phyloP scores from a whole-genome alignment of 2,797 vertebrate genomes.

The Myotis vivesi region DNA sequence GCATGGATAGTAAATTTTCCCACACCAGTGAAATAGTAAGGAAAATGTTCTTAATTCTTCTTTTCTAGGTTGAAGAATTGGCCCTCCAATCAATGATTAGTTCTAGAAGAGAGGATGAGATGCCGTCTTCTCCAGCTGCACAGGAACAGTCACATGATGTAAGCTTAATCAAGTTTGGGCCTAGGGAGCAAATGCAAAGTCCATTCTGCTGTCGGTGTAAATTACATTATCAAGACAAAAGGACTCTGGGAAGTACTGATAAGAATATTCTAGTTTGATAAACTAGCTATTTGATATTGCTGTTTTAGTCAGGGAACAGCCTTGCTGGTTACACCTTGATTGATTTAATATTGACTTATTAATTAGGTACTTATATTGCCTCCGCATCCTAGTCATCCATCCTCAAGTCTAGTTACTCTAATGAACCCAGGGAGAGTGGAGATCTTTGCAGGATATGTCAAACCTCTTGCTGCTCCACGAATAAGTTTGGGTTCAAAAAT shows the following conservation, averaged over 20 bases:
- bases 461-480: background rate
- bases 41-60: background rate
- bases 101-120: constrained; percentile 51
- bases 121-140: fast-evolving
- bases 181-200: background rate
- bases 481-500: background rate
- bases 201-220: background rate
- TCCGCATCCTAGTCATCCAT: background rate
- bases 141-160: constrained; percentile 67
- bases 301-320: background rate
- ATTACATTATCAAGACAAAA: background rate
- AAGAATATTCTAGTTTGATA: background rate
- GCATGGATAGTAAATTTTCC: background rate
- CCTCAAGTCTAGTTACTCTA: background rate
- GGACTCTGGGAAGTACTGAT: background rate
- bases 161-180: constrained; percentile 52
- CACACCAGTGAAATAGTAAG: background rate
- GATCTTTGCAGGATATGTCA: background rate
- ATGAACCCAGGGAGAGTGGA: background rate
- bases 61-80: constrained; percentile 83
- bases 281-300: background rate
- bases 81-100: constrained; percentile 84
- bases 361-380: background rate
- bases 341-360: background rate
- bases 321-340: background rate